Base-by-base conservation (phyloP, 2,888 invertebrate genomes). In the Ochlodes sylvanus region DNA sequence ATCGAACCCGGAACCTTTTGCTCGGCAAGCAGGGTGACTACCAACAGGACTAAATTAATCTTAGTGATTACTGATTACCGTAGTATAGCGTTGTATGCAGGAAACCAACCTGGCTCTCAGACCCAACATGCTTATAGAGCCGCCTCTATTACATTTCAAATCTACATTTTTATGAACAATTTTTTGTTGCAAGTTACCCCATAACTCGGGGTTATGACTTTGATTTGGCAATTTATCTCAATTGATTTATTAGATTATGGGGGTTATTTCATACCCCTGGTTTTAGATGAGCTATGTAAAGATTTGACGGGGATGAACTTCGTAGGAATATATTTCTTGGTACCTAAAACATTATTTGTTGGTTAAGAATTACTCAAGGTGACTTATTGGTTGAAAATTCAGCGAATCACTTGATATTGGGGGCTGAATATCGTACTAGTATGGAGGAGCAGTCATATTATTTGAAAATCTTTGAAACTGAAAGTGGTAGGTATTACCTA, bases 181-280 rank as follows among this genome's bases (percentile, higher is more conserved):
- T 68, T 68, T 68, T 68, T 50, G 68, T 68, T 68, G 56, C 68
- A 68, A 68, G 68, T 68, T 68, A n/a, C 62, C 68, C 62, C 68
- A 68, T 68, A 62, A 68, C 56, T 56, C 47, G 68, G 68, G 62
- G 38, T 68, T 68, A 68, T 62, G 68, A 68, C 62, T 68, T 68
- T 68, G 68, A 68, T 68, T 68, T 68, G 56, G 62, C 62, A 68
- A 68, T 68, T 62, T 68, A 62, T 68, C 68, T 68, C 68, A 68
- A 68, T 68, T 68, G 68, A 68, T 68, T 68, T 68, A 68, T 68
- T 62, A 62, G 62, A 56, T 50, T 68, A 62, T 47, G 56, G 68
- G 50, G 62, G 67, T 68, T 56, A 68, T 68, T 56, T 68, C 47
- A 56, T 61, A 68, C 62, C 67, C 56, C 61, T 55, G 67, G 34